Base-by-base conservation (phyloP, 2,113 vertebrate genomes). In the Lampris megalopsis region DNA sequence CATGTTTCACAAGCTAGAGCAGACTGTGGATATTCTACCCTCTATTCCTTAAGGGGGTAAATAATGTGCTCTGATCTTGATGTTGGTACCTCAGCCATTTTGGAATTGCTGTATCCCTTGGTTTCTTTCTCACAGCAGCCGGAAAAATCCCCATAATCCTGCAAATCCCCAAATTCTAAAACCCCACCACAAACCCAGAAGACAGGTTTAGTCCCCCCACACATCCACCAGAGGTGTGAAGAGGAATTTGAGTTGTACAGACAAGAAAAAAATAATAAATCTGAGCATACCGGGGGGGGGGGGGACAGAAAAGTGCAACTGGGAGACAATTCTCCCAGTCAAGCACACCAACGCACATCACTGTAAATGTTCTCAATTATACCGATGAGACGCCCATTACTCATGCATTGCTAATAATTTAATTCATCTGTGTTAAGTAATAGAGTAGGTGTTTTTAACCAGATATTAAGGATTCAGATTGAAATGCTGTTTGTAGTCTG, bases 101-200 rank as follows among this genome's bases (percentile, higher is more conserved):
- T 85, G 81, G 82, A 89, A 88, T 89, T 80, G 68, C 73, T 87
- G 58, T 84, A 69, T 90, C 88, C 86, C 75, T 62, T 64, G 82
- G 84, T 86, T 82, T 86, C 76, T 85, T 90, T 90, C 89, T 84
- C 91, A 82, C 77, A 66, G 83, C 64, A 70, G 85, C 89, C 75
- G 62, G 71, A 89, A 93, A 92, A 93, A 24, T 64, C 92, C 92
- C 86, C 71, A 69, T 90, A 93, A 94, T 93, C 86, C 85, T 57
- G 53, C 63, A 81, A 62, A 92, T 91, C 80, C 85, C 60, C 58
- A 82, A 90, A 89, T 86, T 86, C 88, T 42, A 70, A 87, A 90
- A 68, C 82, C 66, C 72, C 60, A 65, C 66, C 59, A 68, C 75
- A 73, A 78, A 74, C 63, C 45, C 64, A 50, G 73, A 86, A 66